Conservation (phyloP, 2,888 invertebrate genomes). For the Pedicia rivosa region DNA sequence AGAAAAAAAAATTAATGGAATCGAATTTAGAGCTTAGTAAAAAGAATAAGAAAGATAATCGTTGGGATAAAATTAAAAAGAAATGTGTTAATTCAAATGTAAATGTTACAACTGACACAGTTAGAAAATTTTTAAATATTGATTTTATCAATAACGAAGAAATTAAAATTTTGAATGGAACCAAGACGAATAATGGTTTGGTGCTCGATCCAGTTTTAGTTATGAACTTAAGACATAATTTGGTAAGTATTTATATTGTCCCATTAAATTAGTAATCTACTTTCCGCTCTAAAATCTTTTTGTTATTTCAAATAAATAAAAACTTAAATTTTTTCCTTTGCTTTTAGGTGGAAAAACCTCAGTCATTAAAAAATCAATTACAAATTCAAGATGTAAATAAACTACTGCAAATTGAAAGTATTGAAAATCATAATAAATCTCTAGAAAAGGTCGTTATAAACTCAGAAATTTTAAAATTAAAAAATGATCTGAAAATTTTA, state of each 20-base stretch:
- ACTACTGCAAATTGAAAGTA: constrained; percentile 13
- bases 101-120: constrained; percentile 21
- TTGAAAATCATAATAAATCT: constrained; percentile 21
- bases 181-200: too few relatives aligned
- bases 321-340: too few relatives aligned
- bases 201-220: constrained; percentile 25
- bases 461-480: constrained; percentile 26
- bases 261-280: background rate
- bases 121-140: constrained; percentile 25
- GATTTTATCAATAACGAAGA: constrained; percentile 23
- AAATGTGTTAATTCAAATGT: too few relatives aligned
- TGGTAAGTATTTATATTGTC: constrained; percentile 16
- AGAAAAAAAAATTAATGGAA: too few relatives aligned
- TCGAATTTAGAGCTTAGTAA: too few relatives aligned
- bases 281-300: constrained; percentile 5
- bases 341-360: too few relatives aligned
- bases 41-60: too few relatives aligned
- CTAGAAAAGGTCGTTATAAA: constrained; percentile 14
- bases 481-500: constrained; percentile 21
- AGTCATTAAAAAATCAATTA: too few relatives aligned
- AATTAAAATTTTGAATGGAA: constrained; percentile 20
- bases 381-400: background rate
- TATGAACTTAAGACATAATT: constrained; percentile 28
- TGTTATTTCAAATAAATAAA: too few relatives aligned
- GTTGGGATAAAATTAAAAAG: too few relatives aligned